phyloP scores from a whole-genome alignment of 2,888 invertebrate species.

The Poecilobothrus nobilitatus region DNA sequence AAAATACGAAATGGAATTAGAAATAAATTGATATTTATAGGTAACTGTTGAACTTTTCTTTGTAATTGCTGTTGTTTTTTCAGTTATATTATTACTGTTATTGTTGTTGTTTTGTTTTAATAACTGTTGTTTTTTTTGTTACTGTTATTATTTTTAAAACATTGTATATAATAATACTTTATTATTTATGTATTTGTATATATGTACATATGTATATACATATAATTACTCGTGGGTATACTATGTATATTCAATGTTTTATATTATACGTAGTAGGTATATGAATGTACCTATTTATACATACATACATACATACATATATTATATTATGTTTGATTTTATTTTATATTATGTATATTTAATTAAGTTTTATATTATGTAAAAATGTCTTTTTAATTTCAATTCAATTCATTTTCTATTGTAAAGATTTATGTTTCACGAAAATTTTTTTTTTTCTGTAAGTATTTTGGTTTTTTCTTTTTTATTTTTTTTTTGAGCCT shows the following conservation, averaged over 20 bases:
- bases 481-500: neutral
- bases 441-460: neutral
- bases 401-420: slow-evolving; percentile 2
- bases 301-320: neutral
- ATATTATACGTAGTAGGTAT: neutral
- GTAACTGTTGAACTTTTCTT: neutral
- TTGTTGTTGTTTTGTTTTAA: neutral
- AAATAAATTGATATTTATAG: slow-evolving; percentile 4
- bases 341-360: neutral
- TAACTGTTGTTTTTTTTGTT: neutral
- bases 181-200: too few species aligned
- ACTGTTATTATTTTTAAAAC: neutral
- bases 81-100: neutral
- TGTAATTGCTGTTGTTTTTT: too few species aligned
- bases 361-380: neutral
- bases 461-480: neutral
- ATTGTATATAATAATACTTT: too few species aligned
- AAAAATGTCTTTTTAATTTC: neutral
- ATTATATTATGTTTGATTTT: neutral
- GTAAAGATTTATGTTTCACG: neutral
- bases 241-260: too few species aligned
- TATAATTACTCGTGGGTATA: too few species aligned
- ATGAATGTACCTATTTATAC: neutral
- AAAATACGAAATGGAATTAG: neutral
- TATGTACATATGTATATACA: too few species aligned